Conservation (phyloP, 2,113 vertebrate species). For the Tragelaphus imberbis region DNA sequence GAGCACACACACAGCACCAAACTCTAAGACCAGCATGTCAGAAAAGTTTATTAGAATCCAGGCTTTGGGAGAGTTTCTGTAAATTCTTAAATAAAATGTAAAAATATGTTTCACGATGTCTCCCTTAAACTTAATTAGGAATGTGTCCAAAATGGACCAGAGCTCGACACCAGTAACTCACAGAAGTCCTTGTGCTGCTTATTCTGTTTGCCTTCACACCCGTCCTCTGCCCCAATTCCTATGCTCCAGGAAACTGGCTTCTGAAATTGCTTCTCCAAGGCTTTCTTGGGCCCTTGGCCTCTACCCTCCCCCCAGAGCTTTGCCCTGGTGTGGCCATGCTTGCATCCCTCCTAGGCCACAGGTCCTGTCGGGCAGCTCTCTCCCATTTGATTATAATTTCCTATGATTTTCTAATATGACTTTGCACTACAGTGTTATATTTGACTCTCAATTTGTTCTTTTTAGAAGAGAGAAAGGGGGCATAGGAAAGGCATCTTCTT, state of each 20-base stretch:
- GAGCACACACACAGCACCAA: background rate
- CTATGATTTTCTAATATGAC: background rate
- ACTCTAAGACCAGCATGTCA: background rate
- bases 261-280: too few species aligned
- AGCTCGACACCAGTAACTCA: fast-evolving
- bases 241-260: background rate
- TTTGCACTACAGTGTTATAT: background rate
- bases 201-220: background rate
- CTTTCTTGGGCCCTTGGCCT: background rate
- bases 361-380: too few species aligned
- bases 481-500: background rate
- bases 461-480: background rate
- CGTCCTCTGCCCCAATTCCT: background rate
- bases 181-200: background rate
- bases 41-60: background rate
- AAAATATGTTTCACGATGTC: background rate
- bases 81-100: background rate
- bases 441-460: background rate
- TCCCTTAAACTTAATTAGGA: background rate
- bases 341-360: background rate
- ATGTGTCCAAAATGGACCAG: background rate
- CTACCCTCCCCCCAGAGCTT: fast-evolving
- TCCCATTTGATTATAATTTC: background rate
- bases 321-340: background rate
- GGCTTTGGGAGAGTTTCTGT: background rate